Evolutionary conservation across 2,888 invertebrate genomes (phyloP), one percentile per base, ranked within the genome.

Genomic region (Limulus polyphemus): DNA sequence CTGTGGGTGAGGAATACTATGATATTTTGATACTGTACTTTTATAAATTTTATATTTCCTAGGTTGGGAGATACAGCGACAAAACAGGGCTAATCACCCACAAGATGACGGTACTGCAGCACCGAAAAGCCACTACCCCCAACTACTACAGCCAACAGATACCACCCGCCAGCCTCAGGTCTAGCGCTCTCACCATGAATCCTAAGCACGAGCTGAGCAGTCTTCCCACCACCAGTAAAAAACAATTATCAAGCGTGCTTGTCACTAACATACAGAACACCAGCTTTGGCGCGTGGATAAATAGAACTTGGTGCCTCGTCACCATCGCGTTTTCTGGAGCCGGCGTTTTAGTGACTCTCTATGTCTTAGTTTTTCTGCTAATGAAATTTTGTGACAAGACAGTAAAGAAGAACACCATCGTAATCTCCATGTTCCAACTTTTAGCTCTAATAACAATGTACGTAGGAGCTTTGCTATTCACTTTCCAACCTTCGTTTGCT

Each of bases 331-430:
- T 62, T 13, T 63, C 61, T 12, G 62, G 65, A 11, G 52, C 64
- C 51, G 62, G 67, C 2, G 61, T 63, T 10, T 58, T 69, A 11
- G 57, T 67, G 14, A 62, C 69, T 11, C 61, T 69, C 0, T 69
- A 69, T 52, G 58, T 65, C 9, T 56, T 66, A n/a, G 69, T 68
- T n/a, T 69, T 67, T 55, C 62, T 68, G 2, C 49, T 69, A 61
- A 68, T 69, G 55, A 69, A 69, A 54, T 59, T 63, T 2, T 69
- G 69, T 50, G 69, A 69, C 55, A 67, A 67, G 3, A 55, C 65
- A 10, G 55, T 68, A 12, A 63, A 65, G 32, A 64, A 62, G 46
- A 57, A 61, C 11, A 66, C 63, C 55, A 63, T 62, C 10, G 60
- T 59, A 13, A 47, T 69, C 32, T 63, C 61, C 11, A 62, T 62